Evolutionary conservation across 1,140 invertebrate genomes (phyloP).

Genomic region (Pristionchus pacificus): DNA sequence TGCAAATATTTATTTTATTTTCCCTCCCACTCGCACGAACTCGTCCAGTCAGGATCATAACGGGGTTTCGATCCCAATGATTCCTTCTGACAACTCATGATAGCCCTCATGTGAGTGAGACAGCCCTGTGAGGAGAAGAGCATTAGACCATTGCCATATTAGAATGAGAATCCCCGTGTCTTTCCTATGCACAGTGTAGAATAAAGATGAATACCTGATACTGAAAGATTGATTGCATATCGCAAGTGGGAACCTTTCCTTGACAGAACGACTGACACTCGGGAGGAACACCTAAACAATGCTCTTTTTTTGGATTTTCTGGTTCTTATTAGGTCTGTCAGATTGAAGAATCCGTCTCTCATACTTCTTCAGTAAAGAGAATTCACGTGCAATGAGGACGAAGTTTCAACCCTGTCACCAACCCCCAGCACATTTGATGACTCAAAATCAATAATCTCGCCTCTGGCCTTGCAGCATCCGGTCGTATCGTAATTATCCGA

Average conservation of each 20-base stretch:
- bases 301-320: too few species aligned
- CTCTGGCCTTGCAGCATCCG: constrained; percentile 46
- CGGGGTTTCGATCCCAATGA: constrained; percentile 35
- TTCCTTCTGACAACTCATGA: constrained; percentile 46
- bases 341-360: neutral
- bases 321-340: too few species aligned
- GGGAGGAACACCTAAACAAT: constrained; percentile 38
- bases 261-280: constrained; percentile 53
- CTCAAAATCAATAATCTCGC: constrained; percentile 25
- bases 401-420: too few species aligned
- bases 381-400: too few species aligned
- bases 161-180: too few species aligned
- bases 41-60: constrained; percentile 46
- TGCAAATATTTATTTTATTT: too few species aligned
- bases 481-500: constrained; percentile 50
- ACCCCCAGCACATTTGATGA: too few species aligned
- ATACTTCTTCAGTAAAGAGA: too few species aligned
- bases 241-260: constrained; percentile 53
- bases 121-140: neutral
- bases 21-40: constrained; percentile 52
- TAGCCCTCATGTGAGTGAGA: constrained; percentile 41
- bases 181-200: too few species aligned
- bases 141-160: too few species aligned
- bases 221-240: constrained; percentile 49
- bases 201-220: constrained; percentile 46